These are phyloP conservation scores for Gadus chalcogrammus DNA, from an alignment of 2,113 vertebrate genomes.

Conservation along the genomic window DNA sequence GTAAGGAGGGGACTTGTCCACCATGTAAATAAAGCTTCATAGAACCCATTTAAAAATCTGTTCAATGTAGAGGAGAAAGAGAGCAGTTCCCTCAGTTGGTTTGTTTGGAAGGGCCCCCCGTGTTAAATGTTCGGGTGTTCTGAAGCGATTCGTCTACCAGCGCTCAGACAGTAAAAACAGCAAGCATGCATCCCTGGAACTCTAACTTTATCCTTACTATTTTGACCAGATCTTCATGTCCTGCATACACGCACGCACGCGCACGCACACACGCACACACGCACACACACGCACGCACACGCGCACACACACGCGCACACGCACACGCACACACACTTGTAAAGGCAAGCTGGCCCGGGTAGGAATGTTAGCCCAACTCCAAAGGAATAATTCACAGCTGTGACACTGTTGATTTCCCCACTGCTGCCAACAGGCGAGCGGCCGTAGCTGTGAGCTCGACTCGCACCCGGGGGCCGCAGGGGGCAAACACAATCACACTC, in stretches of 20 bases:
- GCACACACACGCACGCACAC: not conserved
- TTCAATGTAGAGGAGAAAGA: constrained; percentile 37
- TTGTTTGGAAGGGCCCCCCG: constrained; percentile 12
- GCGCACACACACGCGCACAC: too few relatives aligned
- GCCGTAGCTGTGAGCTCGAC: constrained; percentile 22
- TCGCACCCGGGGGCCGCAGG: constrained; percentile 29
- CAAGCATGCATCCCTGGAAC: too few relatives aligned
- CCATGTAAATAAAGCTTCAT: constrained; percentile 64
- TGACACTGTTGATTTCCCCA: constrained; percentile 64
- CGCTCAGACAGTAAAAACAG: too few relatives aligned
- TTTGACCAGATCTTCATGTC: not conserved
- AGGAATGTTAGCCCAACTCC: constrained; percentile 32
- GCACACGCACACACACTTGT: too few relatives aligned
- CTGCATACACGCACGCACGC: not conserved
- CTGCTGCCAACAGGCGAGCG: constrained; percentile 47
- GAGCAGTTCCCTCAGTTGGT: not conserved
- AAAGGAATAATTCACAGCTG: constrained; percentile 68
- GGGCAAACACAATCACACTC: constrained; percentile 29
- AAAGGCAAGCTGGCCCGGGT: not conserved
- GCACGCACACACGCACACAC: not conserved
- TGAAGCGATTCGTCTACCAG: too few relatives aligned
- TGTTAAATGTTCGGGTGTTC: constrained; percentile 7
- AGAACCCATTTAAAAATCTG: constrained; percentile 49
- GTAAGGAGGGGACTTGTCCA: constrained; percentile 56
- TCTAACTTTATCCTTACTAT: not conserved